Percentiles rank a stretch among this genome's conserved stretches.
These are phyloP conservation scores for Artibeus jamaicensis DNA, from an alignment of 2,797 vertebrate species.

Conservation along the genomic window DNA sequence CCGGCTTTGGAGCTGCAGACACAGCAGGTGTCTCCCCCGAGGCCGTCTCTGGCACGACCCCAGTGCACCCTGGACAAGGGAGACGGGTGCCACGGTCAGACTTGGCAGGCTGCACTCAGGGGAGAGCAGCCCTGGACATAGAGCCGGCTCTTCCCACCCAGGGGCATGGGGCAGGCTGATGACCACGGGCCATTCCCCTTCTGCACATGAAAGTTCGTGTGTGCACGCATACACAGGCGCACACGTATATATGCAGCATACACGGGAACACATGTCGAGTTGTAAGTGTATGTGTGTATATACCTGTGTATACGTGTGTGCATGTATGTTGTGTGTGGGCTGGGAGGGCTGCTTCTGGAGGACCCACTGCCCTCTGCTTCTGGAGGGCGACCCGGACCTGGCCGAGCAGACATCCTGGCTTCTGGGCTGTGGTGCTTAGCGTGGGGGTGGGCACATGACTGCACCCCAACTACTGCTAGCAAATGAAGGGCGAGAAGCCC, in stretches of 20 bases:
- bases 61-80: neutral
- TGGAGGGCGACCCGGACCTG: neutral
- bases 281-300: neutral
- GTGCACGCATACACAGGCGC: accelerated
- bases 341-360: neutral
- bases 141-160: neutral
- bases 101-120: accelerated
- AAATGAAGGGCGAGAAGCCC: too few species aligned
- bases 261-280: accelerated
- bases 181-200: accelerated
- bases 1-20: accelerated
- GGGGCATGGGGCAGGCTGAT: accelerated
- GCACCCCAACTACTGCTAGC: neutral
- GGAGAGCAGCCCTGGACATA: neutral
- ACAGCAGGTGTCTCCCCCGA: neutral
- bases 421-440: accelerated
- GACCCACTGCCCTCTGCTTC: too few species aligned
- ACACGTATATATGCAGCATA: too few species aligned
- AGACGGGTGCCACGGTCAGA: accelerated
- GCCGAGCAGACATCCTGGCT: neutral
- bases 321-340: neutral
- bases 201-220: neutral
- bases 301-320: accelerated
- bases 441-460: too few species aligned
- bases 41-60: accelerated